Evolutionary conservation across 2,888 invertebrate species (phyloP), one percentile per base, ranked within the genome.

Genomic region (Gymnoscelis rufifasciata): DNA sequence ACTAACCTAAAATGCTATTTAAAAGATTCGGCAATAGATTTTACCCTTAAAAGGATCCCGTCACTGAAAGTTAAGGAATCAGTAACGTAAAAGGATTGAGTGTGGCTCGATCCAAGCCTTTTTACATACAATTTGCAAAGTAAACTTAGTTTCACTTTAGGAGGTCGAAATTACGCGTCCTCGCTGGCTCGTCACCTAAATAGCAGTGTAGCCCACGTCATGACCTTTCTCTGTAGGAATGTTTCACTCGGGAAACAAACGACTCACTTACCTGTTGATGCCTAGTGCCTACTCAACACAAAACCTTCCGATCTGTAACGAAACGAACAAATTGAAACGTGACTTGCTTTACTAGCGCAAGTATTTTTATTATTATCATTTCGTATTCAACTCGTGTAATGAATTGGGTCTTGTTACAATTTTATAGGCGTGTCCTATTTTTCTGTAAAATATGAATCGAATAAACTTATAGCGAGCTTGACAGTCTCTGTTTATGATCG

Each of bases 261-360:
- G 79, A 72, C 76, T 80, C 79, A 75, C 76, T 81, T 82, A 82
- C 83, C 80, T 82, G 82, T 82, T 82, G 82, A 82, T 78, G 68
- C 68, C 65, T 62, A 62, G 82, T 78, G 68, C 68, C 65, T 62
- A 62, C 66, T 60, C 59, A 54, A 58, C 60, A 64, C 59, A 65
- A 68, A 66, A 66, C 67, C 65, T 68, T 66, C 58, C 66, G 65
- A 66, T 64, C 66, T 62, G 62, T 64, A 65, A 64, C 61, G 55
- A 55, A 54, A 51, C 62, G 62, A 56, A 59, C 57, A 61, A 63
- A 67, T 57, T 60, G 56, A 54, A 58, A 73, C 75, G 76, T 78
- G 75, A 78, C 73, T 71, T 60, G 68, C 65, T 62, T 71, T 54
- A 52, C 59, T 57, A 54, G 62, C 59, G 67, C 68, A 63, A 69